These are phyloP conservation scores for Ceraclea dissimilis DNA, from an alignment of 2,888 invertebrate species.

Conservation along the genomic window DNA sequence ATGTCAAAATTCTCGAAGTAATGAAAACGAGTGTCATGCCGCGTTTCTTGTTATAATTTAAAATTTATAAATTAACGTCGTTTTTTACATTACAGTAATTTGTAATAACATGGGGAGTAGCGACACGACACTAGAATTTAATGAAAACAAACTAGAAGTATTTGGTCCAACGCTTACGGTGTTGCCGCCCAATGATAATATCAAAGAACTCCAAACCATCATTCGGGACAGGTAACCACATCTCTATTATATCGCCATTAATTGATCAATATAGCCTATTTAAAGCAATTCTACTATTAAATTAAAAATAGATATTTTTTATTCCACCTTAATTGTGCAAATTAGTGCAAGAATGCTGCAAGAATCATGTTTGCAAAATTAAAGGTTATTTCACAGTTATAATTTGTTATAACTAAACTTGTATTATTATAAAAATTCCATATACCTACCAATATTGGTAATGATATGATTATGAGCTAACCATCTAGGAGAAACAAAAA, in stretches of 20 bases:
- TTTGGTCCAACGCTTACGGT: slow-evolving; percentile 65
- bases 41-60: background rate
- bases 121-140: background rate
- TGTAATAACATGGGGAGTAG: slow-evolving; percentile 13
- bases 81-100: background rate
- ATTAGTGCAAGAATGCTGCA: too few species aligned
- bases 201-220: slow-evolving; percentile 79
- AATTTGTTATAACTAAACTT: too few species aligned
- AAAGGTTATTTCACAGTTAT: too few species aligned
- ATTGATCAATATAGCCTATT: background rate
- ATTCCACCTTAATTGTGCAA: too few species aligned
- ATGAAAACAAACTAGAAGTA: slow-evolving; percentile 41
- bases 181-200: slow-evolving; percentile 68
- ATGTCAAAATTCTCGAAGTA: background rate
- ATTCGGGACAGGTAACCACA: slow-evolving; percentile 71
- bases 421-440: too few species aligned
- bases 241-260: slow-evolving; percentile 16
- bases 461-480: too few species aligned
- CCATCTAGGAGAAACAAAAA: too few species aligned
- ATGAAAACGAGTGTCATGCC: too few species aligned
- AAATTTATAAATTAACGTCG: background rate
- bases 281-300: too few species aligned
- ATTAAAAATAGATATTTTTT: too few species aligned
- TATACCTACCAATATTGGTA: too few species aligned
- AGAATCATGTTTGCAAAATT: too few species aligned